These are phyloP conservation scores for Gnathonemus longibarbis DNA, from an alignment of 2,113 vertebrate species.

Conservation along the genomic window DNA sequence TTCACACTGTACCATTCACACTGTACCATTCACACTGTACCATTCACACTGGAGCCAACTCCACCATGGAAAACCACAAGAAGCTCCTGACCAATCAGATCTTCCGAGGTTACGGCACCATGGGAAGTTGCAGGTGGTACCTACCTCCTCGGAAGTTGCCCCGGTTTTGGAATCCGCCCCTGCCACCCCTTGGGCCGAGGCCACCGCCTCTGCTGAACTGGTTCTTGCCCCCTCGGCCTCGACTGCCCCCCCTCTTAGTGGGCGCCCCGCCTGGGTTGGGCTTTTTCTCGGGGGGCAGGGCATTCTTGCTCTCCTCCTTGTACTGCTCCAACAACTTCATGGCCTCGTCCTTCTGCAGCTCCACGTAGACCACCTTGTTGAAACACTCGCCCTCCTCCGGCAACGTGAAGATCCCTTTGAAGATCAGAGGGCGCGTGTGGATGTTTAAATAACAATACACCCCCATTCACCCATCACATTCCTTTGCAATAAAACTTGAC, in stretches of 20 bases:
- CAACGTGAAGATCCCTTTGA: conserved; percentile 82
- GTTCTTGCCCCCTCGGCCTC: conserved; percentile 78
- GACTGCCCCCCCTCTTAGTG: conserved; percentile 77
- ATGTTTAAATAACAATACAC: not conserved
- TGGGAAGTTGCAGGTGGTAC: not conserved
- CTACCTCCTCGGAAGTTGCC: conserved; percentile 90
- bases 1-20: too few relatives aligned
- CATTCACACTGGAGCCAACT: not conserved
- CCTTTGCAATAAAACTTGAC: not conserved
- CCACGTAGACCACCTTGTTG: conserved; percentile 80
- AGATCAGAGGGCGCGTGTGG: not conserved
- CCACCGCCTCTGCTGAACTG: conserved; percentile 78
- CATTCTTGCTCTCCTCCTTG: conserved; percentile 91
- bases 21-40: not conserved
- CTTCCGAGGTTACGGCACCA: not conserved
- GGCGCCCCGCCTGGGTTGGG: conserved; percentile 74
- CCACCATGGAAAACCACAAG: not conserved
- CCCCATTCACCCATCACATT: not conserved
- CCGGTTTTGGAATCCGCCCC: conserved; percentile 83
- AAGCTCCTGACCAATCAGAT: not conserved
- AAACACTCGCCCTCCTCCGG: conserved; percentile 92
- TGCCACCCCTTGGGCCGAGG: conserved; percentile 66
- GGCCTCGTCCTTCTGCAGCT: conserved; percentile 87
- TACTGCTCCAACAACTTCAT: conserved; percentile 90
- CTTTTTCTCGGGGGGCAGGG: conserved; percentile 92